A percentile compares a stretch with the other conserved stretches of the same genome.
phyloP scores from a whole-genome alignment of 2,888 invertebrate species.

The Drosophila multiciliata region DNA sequence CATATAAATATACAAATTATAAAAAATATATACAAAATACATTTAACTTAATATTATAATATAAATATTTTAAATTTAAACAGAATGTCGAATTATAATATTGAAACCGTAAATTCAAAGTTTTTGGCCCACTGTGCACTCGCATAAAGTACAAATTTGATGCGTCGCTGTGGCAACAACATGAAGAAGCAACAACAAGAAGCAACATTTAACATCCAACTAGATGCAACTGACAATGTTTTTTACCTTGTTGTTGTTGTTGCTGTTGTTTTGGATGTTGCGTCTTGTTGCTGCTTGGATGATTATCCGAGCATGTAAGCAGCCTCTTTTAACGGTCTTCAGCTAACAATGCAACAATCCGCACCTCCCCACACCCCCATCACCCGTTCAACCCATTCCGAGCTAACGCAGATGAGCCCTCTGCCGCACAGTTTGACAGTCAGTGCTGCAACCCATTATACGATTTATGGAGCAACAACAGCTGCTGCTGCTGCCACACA shows the following conservation, averaged over 20 bases:
- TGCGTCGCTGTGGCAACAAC: constrained; percentile 25
- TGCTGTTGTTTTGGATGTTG: constrained; percentile 4
- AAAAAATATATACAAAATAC: no score
- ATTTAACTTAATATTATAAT: no score
- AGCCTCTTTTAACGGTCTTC: constrained; percentile 51
- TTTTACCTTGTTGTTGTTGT: background rate
- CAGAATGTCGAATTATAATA: background rate
- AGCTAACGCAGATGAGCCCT: constrained; percentile 20
- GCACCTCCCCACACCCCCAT: background rate
- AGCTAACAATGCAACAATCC: constrained; percentile 29
- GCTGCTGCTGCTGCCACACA: constrained; percentile 8
- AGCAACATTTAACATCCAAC: constrained; percentile 13
- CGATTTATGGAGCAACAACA: constrained; percentile 46
- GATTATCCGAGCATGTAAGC: constrained; percentile 58
- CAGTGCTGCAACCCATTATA: constrained; percentile 42
- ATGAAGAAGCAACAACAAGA: constrained; percentile 4
- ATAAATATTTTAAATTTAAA: no score
- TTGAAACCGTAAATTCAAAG: background rate
- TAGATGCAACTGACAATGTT: constrained; percentile 52
- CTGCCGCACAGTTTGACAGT: constrained; percentile 36
- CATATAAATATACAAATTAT: no score
- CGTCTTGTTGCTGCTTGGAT: constrained; percentile 38
- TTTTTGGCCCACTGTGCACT: constrained; percentile 31
- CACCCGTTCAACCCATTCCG: background rate
- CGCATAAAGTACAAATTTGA: constrained; percentile 22